Base-by-base conservation (phyloP, 2,888 invertebrate species). In the Crematogaster levior region DNA sequence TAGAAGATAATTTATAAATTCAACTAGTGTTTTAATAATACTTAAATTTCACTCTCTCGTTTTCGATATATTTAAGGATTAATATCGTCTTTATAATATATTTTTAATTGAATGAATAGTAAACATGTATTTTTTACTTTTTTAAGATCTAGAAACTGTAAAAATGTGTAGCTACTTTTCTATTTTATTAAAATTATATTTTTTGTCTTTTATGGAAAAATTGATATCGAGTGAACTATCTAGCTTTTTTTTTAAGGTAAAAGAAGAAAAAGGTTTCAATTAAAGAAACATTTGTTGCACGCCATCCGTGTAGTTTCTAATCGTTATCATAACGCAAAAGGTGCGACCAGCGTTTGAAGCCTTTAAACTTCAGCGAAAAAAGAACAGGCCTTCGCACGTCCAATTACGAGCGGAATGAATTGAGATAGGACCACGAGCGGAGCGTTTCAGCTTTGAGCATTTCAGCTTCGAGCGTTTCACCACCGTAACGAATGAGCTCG, bases 261-360 rank as follows among this genome's bases (percentile, higher is more conserved):
- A 65, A 56, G 1, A 40, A 2, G 12, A 34, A 43, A 72, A 60
- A 56, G 53, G 1, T 18, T 70, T 63, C 21, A 65, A 79, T 73
- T 72, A 65, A 75, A 48, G 30, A 53, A 68, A 53, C 61, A 46
- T 79, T 65, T 66, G 37, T 80, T 24, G 82, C 66, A 70, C 56
- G 18, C 37, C 24, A 46, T 53, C 37, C 63, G 61, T 74, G 65
- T 72, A 80, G 74, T 79, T 85, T 86, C 85, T 80, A 73, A 81
- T 85, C 84, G 83, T 89, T 89, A 88, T 85, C 88, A 75, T 74
- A 82, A 83, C 66, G 79, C 74, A 84, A 84, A n/a, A 84, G 70
- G 75, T 72, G 56, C 30, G 63, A 65, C 66, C 74, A 81, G 74
- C 80, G 18, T 43, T 27, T 43, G 70, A 85, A 84, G 83, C 72